These are phyloP conservation scores for Augiades crinisus DNA, from an alignment of 2,888 invertebrate species.

Conservation along the genomic window DNA sequence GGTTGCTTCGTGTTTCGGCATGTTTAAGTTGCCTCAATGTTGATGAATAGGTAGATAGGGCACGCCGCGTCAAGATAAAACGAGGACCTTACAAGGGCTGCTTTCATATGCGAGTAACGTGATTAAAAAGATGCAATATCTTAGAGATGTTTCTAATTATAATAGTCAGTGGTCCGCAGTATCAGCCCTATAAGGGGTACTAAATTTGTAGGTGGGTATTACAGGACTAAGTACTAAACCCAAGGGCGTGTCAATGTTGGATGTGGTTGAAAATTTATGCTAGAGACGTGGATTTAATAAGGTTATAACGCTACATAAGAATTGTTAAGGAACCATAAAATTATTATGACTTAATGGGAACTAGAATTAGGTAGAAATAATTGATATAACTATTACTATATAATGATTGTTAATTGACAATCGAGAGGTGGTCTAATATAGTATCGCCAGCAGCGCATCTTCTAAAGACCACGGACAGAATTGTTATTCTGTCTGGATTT, in stretches of 20 bases:
- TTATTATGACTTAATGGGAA: too few species aligned
- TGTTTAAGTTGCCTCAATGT: constrained; percentile 5
- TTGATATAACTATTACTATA: too few species aligned
- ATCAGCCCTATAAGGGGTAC: constrained; percentile 5
- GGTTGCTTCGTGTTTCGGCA: constrained; percentile 15
- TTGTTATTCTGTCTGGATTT: too few species aligned
- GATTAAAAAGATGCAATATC: too few species aligned
- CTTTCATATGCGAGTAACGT: background rate
- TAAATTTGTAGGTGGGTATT: background rate
- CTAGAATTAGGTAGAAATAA: too few species aligned
- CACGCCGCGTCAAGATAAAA: background rate
- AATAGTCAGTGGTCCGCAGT: background rate
- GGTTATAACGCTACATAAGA: too few species aligned
- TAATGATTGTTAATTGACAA: too few species aligned
- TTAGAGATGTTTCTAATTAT: too few species aligned
- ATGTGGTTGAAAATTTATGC: background rate
- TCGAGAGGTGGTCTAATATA: too few species aligned
- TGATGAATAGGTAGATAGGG: constrained; percentile 4
- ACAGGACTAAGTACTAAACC: constrained; percentile 7
- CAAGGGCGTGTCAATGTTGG: background rate
- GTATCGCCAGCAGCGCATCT: too few species aligned
- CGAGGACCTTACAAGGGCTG: background rate
- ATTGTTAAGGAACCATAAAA: too few species aligned
- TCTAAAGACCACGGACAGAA: too few species aligned
- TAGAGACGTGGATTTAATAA: background rate